Evolutionary conservation across 2,888 invertebrate species (phyloP).

Genomic region (Pedicia rivosa): DNA sequence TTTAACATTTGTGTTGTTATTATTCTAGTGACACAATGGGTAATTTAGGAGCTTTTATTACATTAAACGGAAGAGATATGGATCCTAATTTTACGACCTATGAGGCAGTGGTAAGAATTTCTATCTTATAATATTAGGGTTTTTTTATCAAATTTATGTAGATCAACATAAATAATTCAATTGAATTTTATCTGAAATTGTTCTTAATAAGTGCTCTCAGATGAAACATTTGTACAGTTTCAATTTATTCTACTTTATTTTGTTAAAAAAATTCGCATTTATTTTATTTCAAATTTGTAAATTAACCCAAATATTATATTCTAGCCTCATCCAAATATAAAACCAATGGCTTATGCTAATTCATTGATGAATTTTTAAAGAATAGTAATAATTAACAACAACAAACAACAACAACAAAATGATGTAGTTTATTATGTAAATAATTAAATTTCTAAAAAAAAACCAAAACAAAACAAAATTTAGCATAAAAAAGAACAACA

Average conservation of each 20-base stretch:
- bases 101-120: conserved; percentile 74
- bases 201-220: too few species aligned
- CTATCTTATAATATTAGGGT: conserved; percentile 8
- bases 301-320: conserved; percentile 31
- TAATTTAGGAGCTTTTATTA: conserved; percentile 96
- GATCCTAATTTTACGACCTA: conserved; percentile 83
- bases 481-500: too few species aligned
- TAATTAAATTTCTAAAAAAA: too few species aligned
- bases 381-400: too few species aligned
- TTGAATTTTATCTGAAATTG: too few species aligned
- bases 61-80: conserved; percentile 80
- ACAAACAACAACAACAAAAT: too few species aligned
- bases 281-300: background rate
- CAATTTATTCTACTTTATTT: too few species aligned
- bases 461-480: too few species aligned
- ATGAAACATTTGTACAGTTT: too few species aligned
- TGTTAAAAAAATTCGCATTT: too few species aligned
- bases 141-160: background rate
- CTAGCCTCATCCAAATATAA: conserved; percentile 91
- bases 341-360: conserved; percentile 95
- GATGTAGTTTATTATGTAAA: conserved; percentile 12
- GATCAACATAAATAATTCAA: too few species aligned
- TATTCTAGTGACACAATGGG: conserved; percentile 91
- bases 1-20: too few species aligned
- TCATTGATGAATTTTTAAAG: conserved; percentile 64